Base-by-base conservation (phyloP, 2,888 invertebrate species). In the Lasioglossum oenotherae region DNA sequence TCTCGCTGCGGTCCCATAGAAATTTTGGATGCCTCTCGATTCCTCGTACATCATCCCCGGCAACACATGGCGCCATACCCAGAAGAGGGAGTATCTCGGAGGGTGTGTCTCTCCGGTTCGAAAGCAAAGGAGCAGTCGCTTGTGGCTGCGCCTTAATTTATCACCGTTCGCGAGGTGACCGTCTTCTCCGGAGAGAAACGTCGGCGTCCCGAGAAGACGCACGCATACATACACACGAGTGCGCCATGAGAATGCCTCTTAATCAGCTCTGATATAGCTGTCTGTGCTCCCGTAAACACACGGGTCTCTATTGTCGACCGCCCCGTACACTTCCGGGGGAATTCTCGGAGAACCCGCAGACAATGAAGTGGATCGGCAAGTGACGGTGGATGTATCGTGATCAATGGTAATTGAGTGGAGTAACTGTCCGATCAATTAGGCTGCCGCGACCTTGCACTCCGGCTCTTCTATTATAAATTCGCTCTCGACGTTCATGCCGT, bases 21-120 rank as follows among this genome's bases (percentile, higher is more conserved):
- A 87, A 88, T 89, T 88, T 88, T 87, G 83, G 84, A 89, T 78
- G 79, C 78, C 69, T 67, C 86, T 84, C 82, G 79, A 88, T 89
- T 89, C 85, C 84, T 90, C 92, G 92, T 94, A 93, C 88, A 94
- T 94, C 94, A 94, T 93, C 89, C 91, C 74, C 79, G n/a, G 92
- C 89, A 93, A 92, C 94, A 93, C 93, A 92, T 93, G 94, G 93
- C 91, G 90, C 91, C 89, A 88, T 91, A 90, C 91, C 84, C 84
- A 88, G 85, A 74, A 80, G 86, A 38, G 87, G 81, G 85, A 87
- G 79, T 78, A 64, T 86, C 84, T 72, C 46, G 82, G 86, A 88
- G 87, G 86, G 74, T 77, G 84, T 81, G 84, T 85, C 87, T 84
- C 87, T 84, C 87, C 78, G 87, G 87, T 87, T 86, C 84, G 79